Evolutionary conservation across 92 coral and sea anemone genomes (phyloP), one percentile per base, ranked within the genome.

Genomic region (Desmophyllum pertusum): DNA sequence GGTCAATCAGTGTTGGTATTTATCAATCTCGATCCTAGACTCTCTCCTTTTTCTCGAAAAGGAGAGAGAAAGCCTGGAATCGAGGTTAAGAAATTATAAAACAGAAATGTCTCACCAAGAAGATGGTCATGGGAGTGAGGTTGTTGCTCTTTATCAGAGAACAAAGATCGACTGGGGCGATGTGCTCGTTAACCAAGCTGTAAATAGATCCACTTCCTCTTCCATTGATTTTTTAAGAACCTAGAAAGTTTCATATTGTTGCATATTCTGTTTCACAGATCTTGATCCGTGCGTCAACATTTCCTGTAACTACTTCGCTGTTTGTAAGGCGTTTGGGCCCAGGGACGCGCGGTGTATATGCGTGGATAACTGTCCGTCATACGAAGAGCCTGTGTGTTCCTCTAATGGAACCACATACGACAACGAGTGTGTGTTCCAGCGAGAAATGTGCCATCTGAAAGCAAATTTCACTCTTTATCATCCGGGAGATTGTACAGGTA

Each of bases 401-500:
- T 89, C 93, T 13, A 89, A 89, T 65, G 93, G 93, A 65, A 75
- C 90, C 39, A 89, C 90, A 0, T 89, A 85, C 69, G 93, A 85
- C 70, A 89, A 86, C 87, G 76, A 68, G 71, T 89, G 93, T 27
- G 64, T 75, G 70, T 86, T 89, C 75, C 86, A 86, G 37, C 74
- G 84, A 48, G 93, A 89, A 65, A 89, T 89, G 87, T 89, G 93
- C 43, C 90, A 70, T 31, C 39, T 86, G 37, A 57, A 51, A 39
- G 93, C 87, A 5, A 89, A 89, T 30, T 80, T 79, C 41, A 85
- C 90, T 39, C 6, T 81, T 30, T 89, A 89, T 27, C 93, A 89
- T 30, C 93, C 93, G 14, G 93, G 93, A 25, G 73, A 80, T 46
- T 89, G 93, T 65, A 57, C 84, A 79, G 93, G 93, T 89, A 88